phyloP scores from a whole-genome alignment of 1,140 invertebrate species.

The Teleogryllus occipitalis region DNA sequence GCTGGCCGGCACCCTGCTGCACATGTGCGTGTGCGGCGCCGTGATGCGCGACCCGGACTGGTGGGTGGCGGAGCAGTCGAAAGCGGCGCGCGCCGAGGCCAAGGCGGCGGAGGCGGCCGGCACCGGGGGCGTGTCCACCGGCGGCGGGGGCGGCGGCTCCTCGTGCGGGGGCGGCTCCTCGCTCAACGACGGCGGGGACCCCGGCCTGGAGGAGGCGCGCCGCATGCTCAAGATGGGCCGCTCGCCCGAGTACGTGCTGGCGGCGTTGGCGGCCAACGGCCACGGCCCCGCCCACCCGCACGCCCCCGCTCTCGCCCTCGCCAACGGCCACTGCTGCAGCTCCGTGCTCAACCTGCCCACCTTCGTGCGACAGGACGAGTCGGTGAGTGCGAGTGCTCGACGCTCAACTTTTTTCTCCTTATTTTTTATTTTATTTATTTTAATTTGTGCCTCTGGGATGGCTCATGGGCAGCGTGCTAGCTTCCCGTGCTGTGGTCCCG shows the following conservation, averaged over 20 bases:
- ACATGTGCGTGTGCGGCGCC: constrained; percentile 80
- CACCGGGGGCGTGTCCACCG: too few relatives aligned
- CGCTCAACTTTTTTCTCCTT: too few relatives aligned
- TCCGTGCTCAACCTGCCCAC: constrained; percentile 68
- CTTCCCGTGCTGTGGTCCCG: too few relatives aligned
- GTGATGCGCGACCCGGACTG: constrained; percentile 80
- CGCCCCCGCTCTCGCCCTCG: neutral
- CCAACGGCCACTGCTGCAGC: constrained; percentile 30
- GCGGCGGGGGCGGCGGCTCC: too few relatives aligned
- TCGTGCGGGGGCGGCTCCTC: neutral
- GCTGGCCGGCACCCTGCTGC: constrained; percentile 72
- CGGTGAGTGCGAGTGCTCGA: constrained; percentile 40
- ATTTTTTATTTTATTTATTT: too few relatives aligned
- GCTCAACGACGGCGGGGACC: constrained; percentile 29
- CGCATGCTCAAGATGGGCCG: constrained; percentile 55
- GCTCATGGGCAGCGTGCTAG: too few relatives aligned
- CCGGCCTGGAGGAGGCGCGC: constrained; percentile 47
- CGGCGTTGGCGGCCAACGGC: constrained; percentile 46
- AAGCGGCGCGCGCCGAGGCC: constrained; percentile 27
- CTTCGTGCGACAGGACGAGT: constrained; percentile 57
- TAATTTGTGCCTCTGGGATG: too few relatives aligned
- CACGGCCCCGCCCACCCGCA: neutral
- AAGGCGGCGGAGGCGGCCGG: too few relatives aligned
- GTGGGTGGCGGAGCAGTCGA: constrained; percentile 53
- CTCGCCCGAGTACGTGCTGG: constrained; percentile 50